These are phyloP conservation scores for Podabrus alpinus DNA, from an alignment of 2,888 invertebrate species.

Conservation along the genomic window DNA sequence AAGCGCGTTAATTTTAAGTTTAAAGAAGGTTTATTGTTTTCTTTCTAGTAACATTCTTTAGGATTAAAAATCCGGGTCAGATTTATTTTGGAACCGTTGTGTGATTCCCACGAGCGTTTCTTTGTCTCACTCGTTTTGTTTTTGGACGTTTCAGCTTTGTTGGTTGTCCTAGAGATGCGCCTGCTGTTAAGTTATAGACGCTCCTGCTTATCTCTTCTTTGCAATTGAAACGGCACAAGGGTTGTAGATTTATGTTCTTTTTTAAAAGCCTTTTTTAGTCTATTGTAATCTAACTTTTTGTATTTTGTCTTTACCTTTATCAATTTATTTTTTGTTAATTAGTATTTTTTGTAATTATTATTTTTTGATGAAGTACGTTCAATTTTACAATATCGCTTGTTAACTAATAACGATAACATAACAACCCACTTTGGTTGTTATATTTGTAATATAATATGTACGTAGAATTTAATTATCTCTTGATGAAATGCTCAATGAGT, in stretches of 20 bases:
- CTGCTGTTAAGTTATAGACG: conserved; percentile 28
- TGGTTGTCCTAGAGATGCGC: conserved; percentile 20
- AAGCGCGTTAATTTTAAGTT: conserved; percentile 28
- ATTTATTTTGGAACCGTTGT: conserved; percentile 45
- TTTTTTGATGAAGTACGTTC: not conserved
- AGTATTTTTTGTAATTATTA: not conserved
- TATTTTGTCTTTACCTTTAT: not conserved
- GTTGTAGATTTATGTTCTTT: conserved; percentile 23
- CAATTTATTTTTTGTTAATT: not conserved
- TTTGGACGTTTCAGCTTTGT: conserved; percentile 37
- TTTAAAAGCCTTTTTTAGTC: not conserved
- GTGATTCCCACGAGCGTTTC: conserved; percentile 46
- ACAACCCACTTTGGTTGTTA: too few species aligned
- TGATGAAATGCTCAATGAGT: not conserved
- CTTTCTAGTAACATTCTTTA: conserved; percentile 25
- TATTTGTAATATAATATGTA: too few species aligned
- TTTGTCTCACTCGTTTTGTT: conserved; percentile 36
- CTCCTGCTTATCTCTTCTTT: conserved; percentile 30
- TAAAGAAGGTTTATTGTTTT: conserved; percentile 33
- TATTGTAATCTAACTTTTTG: conserved; percentile 3
- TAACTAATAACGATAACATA: too few species aligned
- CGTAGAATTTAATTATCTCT: not conserved
- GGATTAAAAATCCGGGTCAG: conserved; percentile 47
- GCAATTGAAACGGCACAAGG: conserved; percentile 29
- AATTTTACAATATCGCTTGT: too few species aligned